A percentile compares a stretch with the other conserved stretches of the same genome.
Conservation (phyloP, 1,140 invertebrate genomes). For the Drosophila sturtevanti region DNA sequence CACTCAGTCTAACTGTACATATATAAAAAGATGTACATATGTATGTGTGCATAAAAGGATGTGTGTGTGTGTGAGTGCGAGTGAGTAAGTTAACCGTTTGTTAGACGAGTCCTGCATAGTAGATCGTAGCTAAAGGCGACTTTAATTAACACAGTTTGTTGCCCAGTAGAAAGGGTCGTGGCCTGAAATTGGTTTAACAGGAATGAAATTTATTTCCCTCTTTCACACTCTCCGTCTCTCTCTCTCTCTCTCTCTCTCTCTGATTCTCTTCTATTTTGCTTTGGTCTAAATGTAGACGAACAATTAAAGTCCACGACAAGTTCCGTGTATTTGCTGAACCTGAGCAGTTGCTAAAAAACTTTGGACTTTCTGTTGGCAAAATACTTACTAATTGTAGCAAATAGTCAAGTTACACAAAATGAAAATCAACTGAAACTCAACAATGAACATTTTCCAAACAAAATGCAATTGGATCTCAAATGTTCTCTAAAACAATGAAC, state of each 20-base stretch:
- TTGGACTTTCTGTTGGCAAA: neutral
- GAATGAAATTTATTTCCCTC: neutral
- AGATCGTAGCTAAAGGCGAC: conserved; percentile 21
- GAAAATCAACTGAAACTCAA: conserved; percentile 1
- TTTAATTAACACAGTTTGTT: conserved; percentile 43
- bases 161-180: conserved; percentile 5
- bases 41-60: neutral
- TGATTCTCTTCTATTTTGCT: neutral
- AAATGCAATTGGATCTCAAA: conserved; percentile 1
- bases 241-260: neutral
- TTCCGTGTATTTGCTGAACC: conserved; percentile 48
- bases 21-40: neutral
- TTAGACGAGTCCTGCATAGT: conserved; percentile 10
- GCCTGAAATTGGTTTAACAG: conserved; percentile 23
- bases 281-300: neutral
- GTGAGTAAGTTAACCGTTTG: conserved; percentile 6
- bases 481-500: neutral
- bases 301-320: conserved; percentile 58
- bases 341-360: conserved; percentile 6
- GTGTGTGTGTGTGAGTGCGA: neutral
- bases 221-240: neutral
- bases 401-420: conserved; percentile 46
- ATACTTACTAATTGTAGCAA: conserved; percentile 37
- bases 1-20: conserved; percentile 10
- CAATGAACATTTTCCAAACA: neutral